phyloP scores from a whole-genome alignment of 2,113 vertebrate genomes.

The Colinus virginianus region DNA sequence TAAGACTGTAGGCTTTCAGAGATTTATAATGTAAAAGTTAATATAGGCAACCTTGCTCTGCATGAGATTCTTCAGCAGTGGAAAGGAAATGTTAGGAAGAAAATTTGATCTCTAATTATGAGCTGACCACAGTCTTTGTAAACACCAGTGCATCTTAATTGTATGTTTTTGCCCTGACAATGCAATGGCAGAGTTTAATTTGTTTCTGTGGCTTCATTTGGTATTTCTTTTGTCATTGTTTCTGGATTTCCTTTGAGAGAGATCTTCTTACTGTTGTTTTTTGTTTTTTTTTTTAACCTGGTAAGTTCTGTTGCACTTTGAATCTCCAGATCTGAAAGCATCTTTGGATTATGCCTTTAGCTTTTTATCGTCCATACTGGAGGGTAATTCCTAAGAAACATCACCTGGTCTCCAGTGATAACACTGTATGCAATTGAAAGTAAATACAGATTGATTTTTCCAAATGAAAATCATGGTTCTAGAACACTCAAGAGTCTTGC shows the following conservation, averaged over 20 bases:
- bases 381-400: neutral
- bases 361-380: neutral
- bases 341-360: neutral
- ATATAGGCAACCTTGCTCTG: neutral
- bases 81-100: neutral
- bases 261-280: neutral
- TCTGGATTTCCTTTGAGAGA: slow-evolving; percentile 12
- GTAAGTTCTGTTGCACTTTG: neutral
- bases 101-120: neutral
- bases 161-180: neutral
- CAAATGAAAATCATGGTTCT: neutral
- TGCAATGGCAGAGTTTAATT: neutral
- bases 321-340: neutral
- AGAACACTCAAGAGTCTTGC: neutral
- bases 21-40: slow-evolving; percentile 3
- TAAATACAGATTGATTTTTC: neutral
- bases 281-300: neutral
- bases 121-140: neutral
- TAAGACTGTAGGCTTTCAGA: neutral
- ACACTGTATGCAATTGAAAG: neutral
- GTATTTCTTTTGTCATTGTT: neutral
- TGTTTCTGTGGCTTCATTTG: neutral
- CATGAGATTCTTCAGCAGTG: neutral
- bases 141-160: neutral
- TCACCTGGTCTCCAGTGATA: neutral